A percentile compares a stretch with the other conserved stretches of the same genome.
These are phyloP conservation scores for Asobara japonica DNA, from an alignment of 1,140 invertebrate genomes.

Conservation along the genomic window DNA sequence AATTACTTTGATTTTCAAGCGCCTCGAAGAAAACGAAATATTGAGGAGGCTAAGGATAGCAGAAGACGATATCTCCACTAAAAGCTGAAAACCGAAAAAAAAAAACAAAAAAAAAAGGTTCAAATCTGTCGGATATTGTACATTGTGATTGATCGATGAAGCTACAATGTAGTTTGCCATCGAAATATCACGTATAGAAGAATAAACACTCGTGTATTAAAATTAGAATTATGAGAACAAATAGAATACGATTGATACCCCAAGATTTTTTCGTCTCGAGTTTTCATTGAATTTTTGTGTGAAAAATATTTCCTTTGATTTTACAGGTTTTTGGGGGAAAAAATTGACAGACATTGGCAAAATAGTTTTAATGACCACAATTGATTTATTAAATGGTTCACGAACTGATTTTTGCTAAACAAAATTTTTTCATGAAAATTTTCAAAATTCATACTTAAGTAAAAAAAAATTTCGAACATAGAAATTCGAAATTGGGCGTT, in stretches of 20 bases:
- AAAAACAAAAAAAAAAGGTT: neutral
- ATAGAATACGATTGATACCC: slow-evolving; percentile 27
- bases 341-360: too few relatives aligned
- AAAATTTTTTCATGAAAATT: too few relatives aligned
- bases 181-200: slow-evolving; percentile 63
- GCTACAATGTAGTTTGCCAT: slow-evolving; percentile 68
- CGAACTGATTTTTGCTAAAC: too few relatives aligned
- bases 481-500: too few relatives aligned
- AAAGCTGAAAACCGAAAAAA: slow-evolving; percentile 1
- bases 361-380: too few relatives aligned
- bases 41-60: too few relatives aligned
- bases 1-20: too few relatives aligned
- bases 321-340: slow-evolving; percentile 34
- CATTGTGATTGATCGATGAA: slow-evolving; percentile 63
- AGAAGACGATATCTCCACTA: slow-evolving; percentile 6
- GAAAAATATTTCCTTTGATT: slow-evolving; percentile 25
- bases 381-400: too few relatives aligned
- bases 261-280: slow-evolving; percentile 3
- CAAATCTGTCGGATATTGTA: slow-evolving; percentile 47
- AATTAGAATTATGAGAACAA: slow-evolving; percentile 64
- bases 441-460: too few relatives aligned
- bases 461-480: too few relatives aligned
- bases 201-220: slow-evolving; percentile 65
- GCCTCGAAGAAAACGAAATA: too few relatives aligned
- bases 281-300: neutral